Evolutionary conservation across 53 echinoderm and acorn worm species (phyloP).

Genomic region (Zoroaster sp.): DNA sequence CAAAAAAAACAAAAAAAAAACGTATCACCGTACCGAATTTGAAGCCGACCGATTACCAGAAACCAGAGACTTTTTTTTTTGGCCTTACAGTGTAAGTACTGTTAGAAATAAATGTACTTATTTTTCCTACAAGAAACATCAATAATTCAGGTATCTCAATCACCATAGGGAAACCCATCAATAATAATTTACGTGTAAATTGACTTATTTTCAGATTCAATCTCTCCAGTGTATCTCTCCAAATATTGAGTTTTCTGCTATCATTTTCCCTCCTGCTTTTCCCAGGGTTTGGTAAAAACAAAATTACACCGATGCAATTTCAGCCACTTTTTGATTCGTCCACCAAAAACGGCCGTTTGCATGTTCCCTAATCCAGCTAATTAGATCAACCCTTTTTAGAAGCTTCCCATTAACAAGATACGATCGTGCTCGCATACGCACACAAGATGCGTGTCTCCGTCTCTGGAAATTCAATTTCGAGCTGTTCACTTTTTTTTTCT

Average conservation of each 20-base stretch:
- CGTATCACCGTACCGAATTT: too few species aligned
- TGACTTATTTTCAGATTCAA: neutral
- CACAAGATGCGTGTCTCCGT: neutral
- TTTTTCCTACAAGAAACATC: too few species aligned
- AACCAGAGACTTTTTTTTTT: too few species aligned
- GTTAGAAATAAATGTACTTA: too few species aligned
- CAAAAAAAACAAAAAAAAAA: too few species aligned
- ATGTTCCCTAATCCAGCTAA: neutral
- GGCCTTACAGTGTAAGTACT: too few species aligned
- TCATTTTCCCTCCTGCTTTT: neutral
- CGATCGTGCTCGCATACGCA: neutral
- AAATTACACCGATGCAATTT: neutral
- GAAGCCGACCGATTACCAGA: too few species aligned
- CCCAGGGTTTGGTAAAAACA: neutral
- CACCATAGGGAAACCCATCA: neutral
- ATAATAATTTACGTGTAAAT: neutral
- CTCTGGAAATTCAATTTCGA: neutral
- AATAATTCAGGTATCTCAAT: neutral
- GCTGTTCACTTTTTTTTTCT: neutral
- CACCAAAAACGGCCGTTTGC: neutral
- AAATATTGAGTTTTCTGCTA: neutral
- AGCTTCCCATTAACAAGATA: neutral
- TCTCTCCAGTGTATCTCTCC: neutral
- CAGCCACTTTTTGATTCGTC: neutral
- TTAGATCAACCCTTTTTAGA: neutral